Evolutionary conservation across 2,888 invertebrate genomes (phyloP).

Genomic region (Eilema sororculum): DNA sequence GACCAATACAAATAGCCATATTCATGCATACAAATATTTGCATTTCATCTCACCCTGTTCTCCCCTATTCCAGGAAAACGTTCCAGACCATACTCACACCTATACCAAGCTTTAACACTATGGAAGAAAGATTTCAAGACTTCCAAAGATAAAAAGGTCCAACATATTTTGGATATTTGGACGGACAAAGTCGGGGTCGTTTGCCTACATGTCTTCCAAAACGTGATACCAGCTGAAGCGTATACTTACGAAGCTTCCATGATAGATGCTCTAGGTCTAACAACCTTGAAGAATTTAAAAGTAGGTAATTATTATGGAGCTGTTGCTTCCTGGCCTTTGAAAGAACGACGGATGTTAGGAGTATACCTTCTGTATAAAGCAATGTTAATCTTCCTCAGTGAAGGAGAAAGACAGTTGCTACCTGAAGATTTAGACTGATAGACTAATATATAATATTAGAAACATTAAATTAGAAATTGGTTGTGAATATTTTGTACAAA

Average conservation of each 20-base stretch:
- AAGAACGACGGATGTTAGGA: slow-evolving; percentile 91
- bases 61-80: slow-evolving; percentile 86
- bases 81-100: slow-evolving; percentile 95
- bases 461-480: slow-evolving; percentile 45
- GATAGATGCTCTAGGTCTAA: slow-evolving; percentile 94
- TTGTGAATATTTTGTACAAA: slow-evolving; percentile 55
- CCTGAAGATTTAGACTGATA: slow-evolving; percentile 89
- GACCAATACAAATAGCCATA: too few relatives aligned
- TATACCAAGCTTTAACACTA: slow-evolving; percentile 93
- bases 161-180: slow-evolving; percentile 96
- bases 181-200: slow-evolving; percentile 93
- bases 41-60: neutral
- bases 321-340: slow-evolving; percentile 90
- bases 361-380: slow-evolving; percentile 93
- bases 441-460: neutral
- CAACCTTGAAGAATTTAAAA: slow-evolving; percentile 92
- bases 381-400: slow-evolving; percentile 93
- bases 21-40: too few relatives aligned
- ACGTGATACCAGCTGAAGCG: slow-evolving; percentile 96
- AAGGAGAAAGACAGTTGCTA: slow-evolving; percentile 95
- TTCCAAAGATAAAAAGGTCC: slow-evolving; percentile 88
- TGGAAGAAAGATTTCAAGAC: slow-evolving; percentile 85
- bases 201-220: slow-evolving; percentile 96
- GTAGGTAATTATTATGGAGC: slow-evolving; percentile 94
- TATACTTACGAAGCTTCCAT: slow-evolving; percentile 97